Conservation (phyloP, 23 tunicate species). For the Clavelina lepadiformis region DNA sequence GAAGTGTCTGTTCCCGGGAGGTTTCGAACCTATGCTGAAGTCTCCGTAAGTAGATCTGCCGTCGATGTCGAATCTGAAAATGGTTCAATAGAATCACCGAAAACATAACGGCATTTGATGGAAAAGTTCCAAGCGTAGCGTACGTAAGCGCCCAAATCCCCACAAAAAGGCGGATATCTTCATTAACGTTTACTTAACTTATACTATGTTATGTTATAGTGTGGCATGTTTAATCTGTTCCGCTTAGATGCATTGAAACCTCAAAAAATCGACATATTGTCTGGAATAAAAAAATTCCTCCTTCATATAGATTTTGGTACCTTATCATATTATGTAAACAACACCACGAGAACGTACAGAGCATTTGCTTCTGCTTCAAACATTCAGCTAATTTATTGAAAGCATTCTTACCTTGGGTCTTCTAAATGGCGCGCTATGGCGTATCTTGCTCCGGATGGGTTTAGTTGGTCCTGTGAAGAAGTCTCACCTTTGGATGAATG, state of each 20-base stretch:
- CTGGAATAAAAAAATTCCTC: too few species aligned
- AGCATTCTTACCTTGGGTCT: slow-evolving; percentile 73
- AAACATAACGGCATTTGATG: too few species aligned
- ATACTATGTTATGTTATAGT: too few species aligned
- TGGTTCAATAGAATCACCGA: too few species aligned
- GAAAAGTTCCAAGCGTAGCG: background rate
- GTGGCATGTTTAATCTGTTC: background rate
- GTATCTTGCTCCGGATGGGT: slow-evolving; percentile 62
- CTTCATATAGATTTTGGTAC: too few species aligned
- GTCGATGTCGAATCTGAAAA: slow-evolving; percentile 88
- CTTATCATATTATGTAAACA: too few species aligned
- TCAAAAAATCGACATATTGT: background rate
- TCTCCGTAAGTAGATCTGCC: slow-evolving; percentile 84
- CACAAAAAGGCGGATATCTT: too few species aligned
- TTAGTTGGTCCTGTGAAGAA: background rate
- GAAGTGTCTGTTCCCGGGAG: slow-evolving; percentile 94
- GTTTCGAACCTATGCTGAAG: slow-evolving; percentile 33
- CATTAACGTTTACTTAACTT: too few species aligned
- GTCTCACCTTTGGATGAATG: too few species aligned
- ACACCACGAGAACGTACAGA: too few species aligned
- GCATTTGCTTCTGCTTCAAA: too few species aligned
- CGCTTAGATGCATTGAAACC: background rate
- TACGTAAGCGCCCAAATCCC: background rate
- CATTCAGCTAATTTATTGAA: too few species aligned
- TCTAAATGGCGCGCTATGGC: slow-evolving; percentile 22